phyloP scores from a whole-genome alignment of 2,113 vertebrate genomes.

The Hiodon alosoides region DNA sequence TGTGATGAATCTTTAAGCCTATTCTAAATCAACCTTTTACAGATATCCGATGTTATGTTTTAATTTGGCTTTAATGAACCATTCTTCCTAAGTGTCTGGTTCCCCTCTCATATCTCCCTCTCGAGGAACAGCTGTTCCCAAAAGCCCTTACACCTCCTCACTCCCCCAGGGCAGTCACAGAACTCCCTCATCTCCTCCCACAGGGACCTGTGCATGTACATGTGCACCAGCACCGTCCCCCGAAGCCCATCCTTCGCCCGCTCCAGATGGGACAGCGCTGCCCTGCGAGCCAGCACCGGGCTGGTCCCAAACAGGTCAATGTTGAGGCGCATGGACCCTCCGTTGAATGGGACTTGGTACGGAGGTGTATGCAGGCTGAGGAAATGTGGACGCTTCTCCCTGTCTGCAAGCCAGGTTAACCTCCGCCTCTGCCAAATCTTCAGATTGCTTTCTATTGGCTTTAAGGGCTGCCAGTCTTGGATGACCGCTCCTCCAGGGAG shows the following conservation, averaged over 20 bases:
- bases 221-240: constrained; percentile 21
- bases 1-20: no score
- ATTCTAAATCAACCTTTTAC: no score
- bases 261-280: constrained; percentile 34
- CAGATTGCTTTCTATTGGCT: constrained; percentile 37
- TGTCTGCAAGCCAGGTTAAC: constrained; percentile 38
- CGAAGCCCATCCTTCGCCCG: constrained; percentile 17
- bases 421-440: constrained; percentile 32
- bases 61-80: no score
- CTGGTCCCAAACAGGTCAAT: constrained; percentile 41
- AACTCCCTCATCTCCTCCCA: constrained; percentile 28
- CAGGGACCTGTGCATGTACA: constrained; percentile 29
- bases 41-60: no score
- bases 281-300: constrained; percentile 15
- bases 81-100: no score
- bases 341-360: constrained; percentile 37
- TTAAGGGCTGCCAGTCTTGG: constrained; percentile 40
- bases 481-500: constrained; percentile 39
- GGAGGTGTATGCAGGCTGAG: constrained; percentile 38
- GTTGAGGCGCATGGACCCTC: constrained; percentile 34
- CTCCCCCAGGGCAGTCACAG: constrained; percentile 25
- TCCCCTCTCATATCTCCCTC: constrained; percentile 15
- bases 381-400: constrained; percentile 24
- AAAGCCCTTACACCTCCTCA: constrained; percentile 8
- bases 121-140: constrained; percentile 41